These are phyloP conservation scores for Leucozona laternaria DNA, from an alignment of 2,888 invertebrate species.

Conservation along the genomic window DNA sequence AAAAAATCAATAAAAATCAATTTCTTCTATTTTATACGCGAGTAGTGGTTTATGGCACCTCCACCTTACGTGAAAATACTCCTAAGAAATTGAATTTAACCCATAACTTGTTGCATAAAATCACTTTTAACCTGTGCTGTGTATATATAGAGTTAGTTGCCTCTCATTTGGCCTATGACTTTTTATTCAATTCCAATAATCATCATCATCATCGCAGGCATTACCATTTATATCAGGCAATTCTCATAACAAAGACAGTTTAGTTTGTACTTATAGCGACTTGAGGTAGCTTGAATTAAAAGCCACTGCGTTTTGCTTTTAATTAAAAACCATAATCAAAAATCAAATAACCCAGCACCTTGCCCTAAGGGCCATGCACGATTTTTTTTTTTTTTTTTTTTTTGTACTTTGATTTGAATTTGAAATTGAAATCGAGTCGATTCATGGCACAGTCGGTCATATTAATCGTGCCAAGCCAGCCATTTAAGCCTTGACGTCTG, in stretches of 20 bases:
- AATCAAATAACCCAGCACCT: slow-evolving; percentile 19
- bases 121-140: slow-evolving; percentile 36
- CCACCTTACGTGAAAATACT: neutral
- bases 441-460: neutral
- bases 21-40: no score
- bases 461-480: slow-evolving; percentile 15
- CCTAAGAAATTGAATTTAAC: neutral
- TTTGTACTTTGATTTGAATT: neutral
- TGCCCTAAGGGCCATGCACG: slow-evolving; percentile 49
- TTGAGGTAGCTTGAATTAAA: slow-evolving; percentile 9
- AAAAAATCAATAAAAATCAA: neutral
- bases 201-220: slow-evolving; percentile 19
- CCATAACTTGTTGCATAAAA: slow-evolving; percentile 26
- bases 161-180: slow-evolving; percentile 45
- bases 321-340: slow-evolving; percentile 43
- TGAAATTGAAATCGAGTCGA: slow-evolving; percentile 21
- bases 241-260: slow-evolving; percentile 10
- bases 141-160: neutral
- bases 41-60: neutral
- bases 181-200: slow-evolving; percentile 42
- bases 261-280: neutral
- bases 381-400: slow-evolving; percentile 11
- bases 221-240: slow-evolving; percentile 38
- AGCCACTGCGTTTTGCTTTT: slow-evolving; percentile 32
- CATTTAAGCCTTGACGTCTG: slow-evolving; percentile 15